phyloP scores from a whole-genome alignment of 2,888 invertebrate species.

The Cryptocheilus praepositus region DNA sequence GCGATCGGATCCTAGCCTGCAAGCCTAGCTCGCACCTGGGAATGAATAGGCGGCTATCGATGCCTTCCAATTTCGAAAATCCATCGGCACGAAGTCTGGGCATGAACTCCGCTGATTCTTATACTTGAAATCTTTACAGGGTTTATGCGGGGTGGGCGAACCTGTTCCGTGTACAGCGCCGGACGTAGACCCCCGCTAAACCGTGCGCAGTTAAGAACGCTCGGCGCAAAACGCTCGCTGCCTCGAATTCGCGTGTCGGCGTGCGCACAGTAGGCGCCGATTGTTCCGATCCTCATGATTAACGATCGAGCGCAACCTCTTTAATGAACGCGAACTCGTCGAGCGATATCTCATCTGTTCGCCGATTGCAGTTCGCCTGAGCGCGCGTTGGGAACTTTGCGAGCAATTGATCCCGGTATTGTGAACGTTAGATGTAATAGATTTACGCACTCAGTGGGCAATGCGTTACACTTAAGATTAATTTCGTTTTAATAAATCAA shows the following conservation, averaged over 20 bases:
- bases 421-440: too few relatives aligned
- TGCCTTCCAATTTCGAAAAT: conserved; percentile 49
- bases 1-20: not conserved
- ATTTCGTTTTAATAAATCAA: too few relatives aligned
- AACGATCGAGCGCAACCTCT: not conserved
- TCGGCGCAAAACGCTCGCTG: not conserved
- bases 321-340: too few relatives aligned
- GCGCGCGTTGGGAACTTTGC: not conserved
- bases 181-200: not conserved
- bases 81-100: conserved; percentile 40
- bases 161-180: conserved; percentile 31
- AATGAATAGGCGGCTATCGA: conserved; percentile 34
- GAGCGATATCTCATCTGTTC: too few relatives aligned
- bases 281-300: not conserved
- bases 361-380: too few relatives aligned
- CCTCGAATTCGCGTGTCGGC: not conserved
- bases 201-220: conserved; percentile 6
- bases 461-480: not conserved
- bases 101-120: conserved; percentile 46
- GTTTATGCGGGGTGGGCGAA: conserved; percentile 61
- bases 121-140: conserved; percentile 33
- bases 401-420: not conserved
- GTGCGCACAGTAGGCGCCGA: not conserved
- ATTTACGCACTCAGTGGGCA: not conserved
- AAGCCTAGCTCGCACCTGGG: not conserved